Evolutionary conservation across 1,140 invertebrate genomes (phyloP).

Genomic region (Brachionus koreanus): DNA sequence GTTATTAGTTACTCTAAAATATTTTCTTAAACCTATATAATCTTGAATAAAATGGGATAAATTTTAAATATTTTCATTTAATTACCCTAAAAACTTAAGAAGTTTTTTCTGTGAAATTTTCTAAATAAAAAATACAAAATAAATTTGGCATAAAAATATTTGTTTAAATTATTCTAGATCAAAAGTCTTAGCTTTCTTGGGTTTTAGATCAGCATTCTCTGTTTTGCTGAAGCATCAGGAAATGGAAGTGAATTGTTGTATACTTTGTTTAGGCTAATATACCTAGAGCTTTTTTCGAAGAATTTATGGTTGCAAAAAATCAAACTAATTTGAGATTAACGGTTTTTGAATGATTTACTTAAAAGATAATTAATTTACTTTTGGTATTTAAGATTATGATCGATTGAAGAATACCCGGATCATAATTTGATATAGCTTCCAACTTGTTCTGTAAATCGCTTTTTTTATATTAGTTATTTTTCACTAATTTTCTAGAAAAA

Average conservation of each 20-base stretch:
- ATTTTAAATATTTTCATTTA: not conserved
- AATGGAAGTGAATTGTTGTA: not conserved
- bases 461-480: not conserved
- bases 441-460: not conserved
- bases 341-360: not conserved
- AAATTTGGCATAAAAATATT: not conserved
- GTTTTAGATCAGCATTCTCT: not conserved
- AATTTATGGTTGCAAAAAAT: not conserved
- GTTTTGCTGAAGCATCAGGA: not conserved
- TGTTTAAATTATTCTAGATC: not conserved
- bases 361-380: slow-evolving; percentile 1
- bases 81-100: not conserved
- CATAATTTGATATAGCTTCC: not conserved
- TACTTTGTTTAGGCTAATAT: not conserved
- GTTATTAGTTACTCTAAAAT: not conserved
- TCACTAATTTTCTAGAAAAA: not conserved
- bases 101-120: too few relatives aligned
- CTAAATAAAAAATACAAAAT: too few relatives aligned
- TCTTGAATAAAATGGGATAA: not conserved
- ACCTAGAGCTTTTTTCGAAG: not conserved
- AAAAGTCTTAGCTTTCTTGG: not conserved
- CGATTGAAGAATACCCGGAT: not conserved
- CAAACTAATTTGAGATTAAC: not conserved
- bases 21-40: not conserved
- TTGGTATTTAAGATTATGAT: not conserved